These are phyloP conservation scores for Eremophila alpestris DNA, from an alignment of 2,797 vertebrate genomes.

Conservation along the genomic window DNA sequence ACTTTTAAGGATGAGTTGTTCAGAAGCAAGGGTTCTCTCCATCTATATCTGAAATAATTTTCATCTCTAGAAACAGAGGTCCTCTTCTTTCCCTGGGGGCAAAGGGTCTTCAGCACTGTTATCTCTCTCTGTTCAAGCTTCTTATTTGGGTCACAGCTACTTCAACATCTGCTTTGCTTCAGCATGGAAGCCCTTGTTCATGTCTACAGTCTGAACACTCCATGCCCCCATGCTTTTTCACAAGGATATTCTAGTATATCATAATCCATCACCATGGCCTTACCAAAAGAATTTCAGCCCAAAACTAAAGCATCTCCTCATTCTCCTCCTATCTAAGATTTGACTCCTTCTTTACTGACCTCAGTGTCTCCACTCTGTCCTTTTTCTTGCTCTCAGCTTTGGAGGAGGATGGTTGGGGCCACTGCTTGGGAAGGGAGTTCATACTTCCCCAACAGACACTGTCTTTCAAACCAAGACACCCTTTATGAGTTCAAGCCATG, in stretches of 20 bases:
- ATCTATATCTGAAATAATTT: neutral
- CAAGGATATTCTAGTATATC: neutral
- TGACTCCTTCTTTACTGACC: neutral
- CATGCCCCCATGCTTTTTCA: neutral
- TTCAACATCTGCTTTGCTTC: neutral
- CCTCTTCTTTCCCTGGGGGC: neutral
- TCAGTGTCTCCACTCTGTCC: too few species aligned
- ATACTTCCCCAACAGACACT: neutral
- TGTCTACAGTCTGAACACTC: neutral
- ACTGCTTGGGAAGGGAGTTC: neutral
- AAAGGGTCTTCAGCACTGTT: neutral
- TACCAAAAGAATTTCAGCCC: neutral
- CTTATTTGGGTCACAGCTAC: neutral
- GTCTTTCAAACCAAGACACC: neutral
- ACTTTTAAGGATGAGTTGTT: neutral
- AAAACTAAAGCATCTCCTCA: neutral
- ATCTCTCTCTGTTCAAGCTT: neutral
- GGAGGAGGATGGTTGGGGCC: fast-evolving
- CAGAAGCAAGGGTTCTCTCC: neutral
- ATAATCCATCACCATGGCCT: neutral
- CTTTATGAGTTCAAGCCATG: neutral
- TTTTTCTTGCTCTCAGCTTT: too few species aligned
- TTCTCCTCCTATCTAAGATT: neutral
- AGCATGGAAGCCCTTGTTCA: neutral
- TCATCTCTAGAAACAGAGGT: neutral